Conservation (phyloP, 2,797 vertebrate genomes). For the Lemur catta region DNA sequence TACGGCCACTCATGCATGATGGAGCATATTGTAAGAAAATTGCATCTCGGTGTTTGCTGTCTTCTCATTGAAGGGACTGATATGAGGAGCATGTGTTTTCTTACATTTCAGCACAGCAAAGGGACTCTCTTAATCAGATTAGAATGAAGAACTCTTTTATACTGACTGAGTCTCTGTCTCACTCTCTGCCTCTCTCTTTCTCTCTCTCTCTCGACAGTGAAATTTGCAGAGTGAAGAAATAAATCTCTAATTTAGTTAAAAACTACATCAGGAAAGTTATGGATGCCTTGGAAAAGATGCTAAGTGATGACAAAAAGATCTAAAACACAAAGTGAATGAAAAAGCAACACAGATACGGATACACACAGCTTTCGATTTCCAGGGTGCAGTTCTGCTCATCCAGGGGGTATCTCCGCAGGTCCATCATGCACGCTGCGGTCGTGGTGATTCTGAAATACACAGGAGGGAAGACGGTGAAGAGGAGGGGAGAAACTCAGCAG, state of each 20-base stretch:
- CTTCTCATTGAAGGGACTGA: slow-evolving; percentile 69
- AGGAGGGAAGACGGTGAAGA: background rate
- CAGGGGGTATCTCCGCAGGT: slow-evolving; percentile 96
- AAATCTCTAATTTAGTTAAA: background rate
- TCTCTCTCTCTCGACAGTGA: background rate
- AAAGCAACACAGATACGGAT: slow-evolving; percentile 42
- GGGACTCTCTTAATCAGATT: slow-evolving; percentile 68
- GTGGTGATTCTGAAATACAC: slow-evolving; percentile 94
- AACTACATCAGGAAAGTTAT: background rate
- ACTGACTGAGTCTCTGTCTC: background rate
- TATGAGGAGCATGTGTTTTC: slow-evolving; percentile 69
- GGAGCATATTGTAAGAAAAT: slow-evolving; percentile 76
- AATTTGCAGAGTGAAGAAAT: background rate
- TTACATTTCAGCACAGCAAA: slow-evolving; percentile 34
- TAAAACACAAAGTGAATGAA: background rate
- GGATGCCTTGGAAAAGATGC: background rate
- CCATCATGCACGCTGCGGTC: slow-evolving; percentile 99
- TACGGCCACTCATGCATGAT: slow-evolving; percentile 67
- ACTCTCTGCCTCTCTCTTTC: background rate
- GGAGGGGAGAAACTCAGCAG: background rate
- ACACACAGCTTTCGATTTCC: slow-evolving; percentile 99
- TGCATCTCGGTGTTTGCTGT: slow-evolving; percentile 55
- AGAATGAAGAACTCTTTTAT: slow-evolving; percentile 25
- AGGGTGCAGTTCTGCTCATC: slow-evolving; percentile 99
- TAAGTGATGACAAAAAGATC: background rate